Percentiles rank a stretch among this genome's conserved stretches.
Conservation (phyloP, 2,113 vertebrate genomes). For the Saimiri boliviensis region DNA sequence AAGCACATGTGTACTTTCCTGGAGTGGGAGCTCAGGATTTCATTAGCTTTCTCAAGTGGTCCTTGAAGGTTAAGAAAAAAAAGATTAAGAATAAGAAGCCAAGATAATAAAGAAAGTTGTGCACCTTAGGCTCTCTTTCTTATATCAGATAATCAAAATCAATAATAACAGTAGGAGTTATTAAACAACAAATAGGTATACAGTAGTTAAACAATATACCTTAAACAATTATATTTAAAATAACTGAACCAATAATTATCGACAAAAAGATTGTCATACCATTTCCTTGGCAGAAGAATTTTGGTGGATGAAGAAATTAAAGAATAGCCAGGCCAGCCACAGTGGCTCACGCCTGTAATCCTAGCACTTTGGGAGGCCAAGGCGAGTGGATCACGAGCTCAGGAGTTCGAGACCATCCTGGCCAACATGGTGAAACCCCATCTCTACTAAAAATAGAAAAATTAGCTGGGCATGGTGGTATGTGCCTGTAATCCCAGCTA, state of each 20-base stretch:
- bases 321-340: background rate
- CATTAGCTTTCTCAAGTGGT: background rate
- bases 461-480: no score
- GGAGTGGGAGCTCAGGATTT: background rate
- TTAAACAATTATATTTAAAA: background rate
- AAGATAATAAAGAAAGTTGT: background rate
- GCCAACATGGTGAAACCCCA: no score
- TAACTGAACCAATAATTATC: background rate
- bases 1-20: background rate
- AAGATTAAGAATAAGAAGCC: slow-evolving; percentile 12
- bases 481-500: no score
- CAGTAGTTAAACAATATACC: background rate
- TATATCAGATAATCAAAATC: background rate
- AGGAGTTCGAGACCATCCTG: no score
- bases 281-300: background rate
- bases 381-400: no score
- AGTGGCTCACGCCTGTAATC: no score
- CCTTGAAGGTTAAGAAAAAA: background rate
- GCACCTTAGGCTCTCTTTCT: background rate
- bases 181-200: background rate
- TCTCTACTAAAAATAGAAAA: no score
- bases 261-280: background rate
- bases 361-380: no score
- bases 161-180: background rate
- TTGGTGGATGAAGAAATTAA: slow-evolving; percentile 15